Percentiles rank a stretch among this genome's conserved stretches.
phyloP scores from a whole-genome alignment of 1,140 invertebrate genomes.

The Microplitis mediator region DNA sequence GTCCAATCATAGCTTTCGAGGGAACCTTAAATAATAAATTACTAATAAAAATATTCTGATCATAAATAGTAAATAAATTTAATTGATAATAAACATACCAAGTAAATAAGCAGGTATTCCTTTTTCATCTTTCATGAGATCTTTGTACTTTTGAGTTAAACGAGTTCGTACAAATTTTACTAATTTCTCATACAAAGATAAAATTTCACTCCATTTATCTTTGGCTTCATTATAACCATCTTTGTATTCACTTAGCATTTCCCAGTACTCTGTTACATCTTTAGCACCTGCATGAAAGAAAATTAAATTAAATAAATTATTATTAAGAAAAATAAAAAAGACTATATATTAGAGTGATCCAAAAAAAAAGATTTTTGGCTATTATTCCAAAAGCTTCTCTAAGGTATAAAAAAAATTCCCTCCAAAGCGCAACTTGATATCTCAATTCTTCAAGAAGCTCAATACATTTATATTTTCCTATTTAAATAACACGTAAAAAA shows the following conservation, averaged over 20 bases:
- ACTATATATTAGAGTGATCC: background rate
- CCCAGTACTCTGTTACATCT: slow-evolving; percentile 66
- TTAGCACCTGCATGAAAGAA: slow-evolving; percentile 43
- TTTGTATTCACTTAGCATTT: slow-evolving; percentile 63
- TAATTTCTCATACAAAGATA: slow-evolving; percentile 63
- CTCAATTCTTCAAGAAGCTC: too few relatives aligned
- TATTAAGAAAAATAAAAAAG: background rate
- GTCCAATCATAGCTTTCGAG: slow-evolving; percentile 68
- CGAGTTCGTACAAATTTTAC: slow-evolving; percentile 61
- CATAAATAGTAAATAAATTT: slow-evolving; percentile 39
- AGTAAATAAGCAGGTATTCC: slow-evolving; percentile 64
- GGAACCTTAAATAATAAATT: slow-evolving; percentile 56
- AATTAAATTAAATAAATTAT: background rate
- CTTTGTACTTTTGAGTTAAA: slow-evolving; percentile 51
- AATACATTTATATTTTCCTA: too few relatives aligned
- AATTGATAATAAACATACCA: too few relatives aligned
- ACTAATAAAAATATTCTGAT: slow-evolving; percentile 26
- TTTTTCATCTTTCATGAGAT: slow-evolving; percentile 43
- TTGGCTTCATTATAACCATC: slow-evolving; percentile 61
- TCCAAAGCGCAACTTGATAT: too few relatives aligned
- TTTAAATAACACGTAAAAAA: too few relatives aligned
- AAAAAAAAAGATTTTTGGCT: too few relatives aligned
- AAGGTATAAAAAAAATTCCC: too few relatives aligned
- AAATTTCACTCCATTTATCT: slow-evolving; percentile 63
- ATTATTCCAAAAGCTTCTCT: too few relatives aligned